Evolutionary conservation across 2,113 vertebrate genomes (phyloP).

Genomic region (Aepyceros melampus): DNA sequence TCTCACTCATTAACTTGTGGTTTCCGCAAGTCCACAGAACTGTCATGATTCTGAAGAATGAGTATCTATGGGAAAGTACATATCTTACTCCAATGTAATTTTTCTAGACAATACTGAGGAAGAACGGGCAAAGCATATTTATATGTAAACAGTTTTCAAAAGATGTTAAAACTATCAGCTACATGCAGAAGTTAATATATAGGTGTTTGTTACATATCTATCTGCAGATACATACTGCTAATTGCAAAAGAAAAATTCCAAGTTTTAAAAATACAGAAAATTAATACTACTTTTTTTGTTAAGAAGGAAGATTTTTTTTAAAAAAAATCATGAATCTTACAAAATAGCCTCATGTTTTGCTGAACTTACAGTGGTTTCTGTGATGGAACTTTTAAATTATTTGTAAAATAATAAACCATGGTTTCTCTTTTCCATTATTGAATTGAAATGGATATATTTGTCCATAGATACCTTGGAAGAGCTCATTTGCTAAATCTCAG

Average conservation of each 20-base stretch:
- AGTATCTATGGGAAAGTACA: neutral
- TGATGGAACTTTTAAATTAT: neutral
- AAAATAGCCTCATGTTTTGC: neutral
- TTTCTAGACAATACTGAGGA: neutral
- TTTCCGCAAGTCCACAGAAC: neutral
- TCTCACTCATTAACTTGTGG: neutral
- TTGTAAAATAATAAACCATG: neutral
- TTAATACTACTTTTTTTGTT: neutral
- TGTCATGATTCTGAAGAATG: neutral
- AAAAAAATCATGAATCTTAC: neutral
- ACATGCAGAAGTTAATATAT: neutral
- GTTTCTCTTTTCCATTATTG: neutral
- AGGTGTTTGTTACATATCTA: neutral
- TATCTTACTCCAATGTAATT: neutral
- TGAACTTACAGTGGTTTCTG: neutral
- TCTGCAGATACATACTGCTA: neutral
- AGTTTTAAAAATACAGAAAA: neutral
- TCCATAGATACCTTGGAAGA: neutral
- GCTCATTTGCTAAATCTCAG: neutral
- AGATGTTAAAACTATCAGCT: neutral
- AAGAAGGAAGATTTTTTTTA: neutral
- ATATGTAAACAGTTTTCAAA: neutral
- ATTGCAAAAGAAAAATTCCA: neutral
- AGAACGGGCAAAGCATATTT: neutral
- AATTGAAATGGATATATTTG: neutral